Percentiles rank a stretch among this genome's conserved stretches.
Evolutionary conservation across 2,797 vertebrate genomes (phyloP).

Genomic region (Menidia menidia): DNA sequence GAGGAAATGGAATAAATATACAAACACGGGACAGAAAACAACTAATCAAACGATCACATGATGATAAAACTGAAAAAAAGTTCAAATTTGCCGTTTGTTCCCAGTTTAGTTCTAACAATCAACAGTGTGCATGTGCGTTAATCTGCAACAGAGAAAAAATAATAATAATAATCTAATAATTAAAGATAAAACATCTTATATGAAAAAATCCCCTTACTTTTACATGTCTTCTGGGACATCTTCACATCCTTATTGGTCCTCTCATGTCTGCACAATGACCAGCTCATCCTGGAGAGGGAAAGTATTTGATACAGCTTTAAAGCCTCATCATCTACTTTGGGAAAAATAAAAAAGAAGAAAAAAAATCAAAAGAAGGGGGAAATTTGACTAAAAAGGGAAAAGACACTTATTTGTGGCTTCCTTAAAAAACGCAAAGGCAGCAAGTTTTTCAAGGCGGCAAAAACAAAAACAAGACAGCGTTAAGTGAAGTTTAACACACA

Average conservation of each 20-base stretch:
- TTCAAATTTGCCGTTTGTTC: too few relatives aligned
- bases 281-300: slow-evolving; percentile 50
- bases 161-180: neutral
- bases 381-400: neutral
- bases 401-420: too few relatives aligned
- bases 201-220: slow-evolving; percentile 66
- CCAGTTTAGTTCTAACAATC: too few relatives aligned
- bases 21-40: too few relatives aligned
- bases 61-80: too few relatives aligned
- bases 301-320: too few relatives aligned
- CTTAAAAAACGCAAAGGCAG: neutral
- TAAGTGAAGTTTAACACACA: too few relatives aligned
- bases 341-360: neutral
- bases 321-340: neutral
- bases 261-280: slow-evolving; percentile 60
- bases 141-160: neutral
- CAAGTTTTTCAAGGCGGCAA: neutral
- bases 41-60: too few relatives aligned
- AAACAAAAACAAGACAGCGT: neutral
- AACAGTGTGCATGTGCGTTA: too few relatives aligned
- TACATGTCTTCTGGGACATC: slow-evolving; percentile 75
- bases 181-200: neutral
- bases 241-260: slow-evolving; percentile 68
- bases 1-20: too few relatives aligned
- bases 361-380: neutral